These are phyloP conservation scores for Hydrochoerus hydrochaeris DNA, from an alignment of 2,113 vertebrate species.

Conservation along the genomic window DNA sequence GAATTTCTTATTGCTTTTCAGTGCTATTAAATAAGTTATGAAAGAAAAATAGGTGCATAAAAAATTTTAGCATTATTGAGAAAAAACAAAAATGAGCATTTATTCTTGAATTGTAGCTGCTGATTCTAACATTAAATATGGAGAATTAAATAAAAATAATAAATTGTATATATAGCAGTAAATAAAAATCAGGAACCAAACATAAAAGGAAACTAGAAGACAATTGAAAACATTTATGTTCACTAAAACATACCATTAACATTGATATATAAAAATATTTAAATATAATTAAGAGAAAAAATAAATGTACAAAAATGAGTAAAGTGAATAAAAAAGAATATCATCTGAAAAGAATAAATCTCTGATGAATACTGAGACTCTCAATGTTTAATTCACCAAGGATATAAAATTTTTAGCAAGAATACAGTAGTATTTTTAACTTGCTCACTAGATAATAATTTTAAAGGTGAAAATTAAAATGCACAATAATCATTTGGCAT, in stretches of 20 bases:
- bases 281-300: neutral
- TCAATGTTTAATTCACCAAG: neutral
- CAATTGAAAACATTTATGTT: neutral
- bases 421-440: neutral
- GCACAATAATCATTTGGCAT: neutral
- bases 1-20: neutral
- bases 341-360: neutral
- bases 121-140: neutral
- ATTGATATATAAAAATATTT: neutral
- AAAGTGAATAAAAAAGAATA: neutral
- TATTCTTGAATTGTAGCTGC: neutral
- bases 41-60: constrained; percentile 9
- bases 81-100: constrained; percentile 24
- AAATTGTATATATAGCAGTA: neutral
- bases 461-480: constrained; percentile 27
- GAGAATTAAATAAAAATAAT: constrained; percentile 1
- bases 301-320: neutral
- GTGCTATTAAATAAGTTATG: neutral
- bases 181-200: neutral
- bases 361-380: neutral
- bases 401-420: neutral
- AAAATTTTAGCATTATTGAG: neutral
- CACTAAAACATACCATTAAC: neutral
- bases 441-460: neutral
- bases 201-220: constrained; percentile 14